Percentiles rank a stretch among this genome's conserved stretches.
These are phyloP conservation scores for Drosophila vallismaia DNA, from an alignment of 2,888 invertebrate genomes.

Conservation along the genomic window DNA sequence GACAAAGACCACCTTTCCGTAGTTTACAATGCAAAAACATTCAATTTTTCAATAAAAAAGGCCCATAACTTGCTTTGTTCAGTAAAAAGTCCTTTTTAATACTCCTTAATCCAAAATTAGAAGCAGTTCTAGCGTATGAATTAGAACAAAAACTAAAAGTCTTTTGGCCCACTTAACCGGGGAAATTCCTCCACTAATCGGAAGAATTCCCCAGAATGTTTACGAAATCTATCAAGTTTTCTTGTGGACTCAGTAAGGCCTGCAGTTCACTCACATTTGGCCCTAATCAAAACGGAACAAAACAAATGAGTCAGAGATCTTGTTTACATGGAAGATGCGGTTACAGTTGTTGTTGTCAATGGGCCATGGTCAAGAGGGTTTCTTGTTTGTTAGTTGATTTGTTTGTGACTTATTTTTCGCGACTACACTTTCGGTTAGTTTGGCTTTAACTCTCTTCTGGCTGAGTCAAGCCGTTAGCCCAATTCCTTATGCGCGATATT, in stretches of 20 bases:
- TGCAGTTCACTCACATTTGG: constrained; percentile 71
- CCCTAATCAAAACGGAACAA: constrained; percentile 69
- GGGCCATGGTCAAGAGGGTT: constrained; percentile 59
- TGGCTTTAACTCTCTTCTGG: constrained; percentile 22
- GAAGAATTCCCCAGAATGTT: constrained; percentile 51
- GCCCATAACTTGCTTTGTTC: too few relatives aligned
- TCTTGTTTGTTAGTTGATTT: constrained; percentile 29
- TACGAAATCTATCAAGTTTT: constrained; percentile 55
- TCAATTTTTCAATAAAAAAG: too few relatives aligned
- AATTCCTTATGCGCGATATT: constrained; percentile 65
- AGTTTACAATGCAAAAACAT: too few relatives aligned
- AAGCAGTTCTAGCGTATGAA: background rate
- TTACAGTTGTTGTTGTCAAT: constrained; percentile 34
- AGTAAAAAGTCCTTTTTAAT: background rate
- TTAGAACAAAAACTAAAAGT: background rate
- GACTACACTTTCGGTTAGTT: constrained; percentile 72
- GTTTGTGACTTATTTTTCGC: constrained; percentile 43
- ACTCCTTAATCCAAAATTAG: background rate
- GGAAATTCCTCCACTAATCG: constrained; percentile 28
- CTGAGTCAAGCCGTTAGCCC: constrained; percentile 66
- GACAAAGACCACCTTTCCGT: too few relatives aligned
- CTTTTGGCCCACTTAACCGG: constrained; percentile 27
- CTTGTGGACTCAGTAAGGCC: constrained; percentile 15
- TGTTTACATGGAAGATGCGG: constrained; percentile 40
- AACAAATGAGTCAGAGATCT: constrained; percentile 43